These are phyloP conservation scores for Deilephila porcellus DNA, from an alignment of 2,888 invertebrate species.

Conservation along the genomic window DNA sequence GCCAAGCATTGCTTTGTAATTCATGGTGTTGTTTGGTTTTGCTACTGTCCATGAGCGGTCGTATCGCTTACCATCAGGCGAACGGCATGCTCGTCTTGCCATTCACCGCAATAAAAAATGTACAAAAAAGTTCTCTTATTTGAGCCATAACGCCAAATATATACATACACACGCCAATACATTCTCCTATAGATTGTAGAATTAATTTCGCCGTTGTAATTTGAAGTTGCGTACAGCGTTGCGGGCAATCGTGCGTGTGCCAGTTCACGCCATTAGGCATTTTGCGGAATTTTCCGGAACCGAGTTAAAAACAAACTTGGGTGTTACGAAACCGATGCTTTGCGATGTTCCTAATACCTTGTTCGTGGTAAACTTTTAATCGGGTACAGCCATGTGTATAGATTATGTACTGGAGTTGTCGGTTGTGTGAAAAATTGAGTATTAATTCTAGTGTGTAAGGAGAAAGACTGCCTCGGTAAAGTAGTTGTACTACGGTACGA, in stretches of 20 bases:
- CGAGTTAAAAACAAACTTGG: constrained; percentile 27
- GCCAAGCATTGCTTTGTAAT: no score
- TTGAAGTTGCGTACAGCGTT: constrained; percentile 16
- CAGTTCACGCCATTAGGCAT: constrained; percentile 27
- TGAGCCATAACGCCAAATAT: no score
- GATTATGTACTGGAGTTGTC: background rate
- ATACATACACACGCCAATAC: background rate
- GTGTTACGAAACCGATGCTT: constrained; percentile 21
- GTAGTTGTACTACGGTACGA: no score
- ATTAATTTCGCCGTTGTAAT: constrained; percentile 13
- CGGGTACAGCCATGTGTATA: background rate
- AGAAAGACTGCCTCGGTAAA: no score
- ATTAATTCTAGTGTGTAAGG: background rate
- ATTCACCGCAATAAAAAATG: no score
- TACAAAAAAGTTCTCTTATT: no score
- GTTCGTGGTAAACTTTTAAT: constrained; percentile 20
- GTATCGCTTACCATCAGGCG: no score
- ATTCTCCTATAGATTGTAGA: background rate
- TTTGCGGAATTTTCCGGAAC: constrained; percentile 19
- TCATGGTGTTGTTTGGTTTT: no score
- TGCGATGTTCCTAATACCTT: constrained; percentile 7
- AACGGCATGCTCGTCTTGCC: no score
- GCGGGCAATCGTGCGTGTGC: constrained; percentile 24
- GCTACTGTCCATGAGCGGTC: no score
- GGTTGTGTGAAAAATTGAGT: background rate